Base-by-base conservation (phyloP, 2,797 vertebrate genomes). In the Tokudaia tokunoshimensis region DNA sequence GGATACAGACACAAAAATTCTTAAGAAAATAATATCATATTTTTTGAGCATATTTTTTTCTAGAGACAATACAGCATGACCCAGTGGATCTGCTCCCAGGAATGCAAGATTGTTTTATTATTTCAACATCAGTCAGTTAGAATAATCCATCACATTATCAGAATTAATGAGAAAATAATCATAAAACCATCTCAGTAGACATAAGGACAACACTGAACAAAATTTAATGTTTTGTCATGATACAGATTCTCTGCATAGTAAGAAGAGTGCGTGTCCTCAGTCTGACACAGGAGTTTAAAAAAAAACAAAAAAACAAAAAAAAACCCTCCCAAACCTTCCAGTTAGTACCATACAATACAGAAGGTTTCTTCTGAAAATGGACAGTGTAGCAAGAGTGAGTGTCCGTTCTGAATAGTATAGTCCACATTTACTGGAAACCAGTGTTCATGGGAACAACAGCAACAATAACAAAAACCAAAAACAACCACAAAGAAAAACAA, bases 1-100 rank as follows among this genome's bases (percentile, higher is more conserved):
- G 88, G 96, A 91, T 50, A 83, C 26, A 97, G 95, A 97, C 96
- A 93, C 79, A 97, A 97, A 94, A 93, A 97, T 97, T 59, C 91
- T 97, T 97, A 97, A 96, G 85, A 97, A 98, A 98, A 98, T 96
- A 97, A 84, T 97, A 94, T n/a, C 59, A 61, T 24, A 61, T 61
- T 61, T n/a, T 61, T 61, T 26, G 59, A 61, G 59, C 59, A 26
- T 61, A 26, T 61, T 61, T 59, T 89, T 87, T 52, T 44, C 75
- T 79, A 82, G 89, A 57, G 22, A 91, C 95, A 94, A 88, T 85
- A 88, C 19, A 92, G 44, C 17, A 87, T 72, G 78, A 94, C 47
- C 59, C 86, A 95, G 24, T 72, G 52, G 65, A 92, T 34, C 78
- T 83, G 92, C 76, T 37, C 52, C 55, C 19, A 94, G 88, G 93